Evolutionary conservation across 2,888 invertebrate species (phyloP), one percentile per base, ranked within the genome.

Genomic region (Auanema sp.): DNA sequence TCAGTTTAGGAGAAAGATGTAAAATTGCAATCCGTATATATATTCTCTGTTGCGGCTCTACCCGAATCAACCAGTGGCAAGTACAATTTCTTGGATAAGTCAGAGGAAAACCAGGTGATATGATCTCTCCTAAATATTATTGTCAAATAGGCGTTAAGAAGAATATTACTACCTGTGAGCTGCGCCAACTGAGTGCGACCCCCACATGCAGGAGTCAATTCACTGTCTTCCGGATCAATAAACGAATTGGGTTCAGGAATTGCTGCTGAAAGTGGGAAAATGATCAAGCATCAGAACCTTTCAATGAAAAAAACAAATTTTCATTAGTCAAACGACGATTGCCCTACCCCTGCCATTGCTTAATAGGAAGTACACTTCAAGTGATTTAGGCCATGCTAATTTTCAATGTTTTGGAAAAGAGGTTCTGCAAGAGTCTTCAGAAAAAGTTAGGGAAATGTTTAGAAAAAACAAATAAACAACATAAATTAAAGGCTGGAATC

Each of bases 51-150:
- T 79, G 68, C 43, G 81, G 81, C 21, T 81, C 77, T 11, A 86
- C 86, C 49, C 86, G 75, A 49, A 86, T 83, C 25, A 86, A 74
- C 86, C 86, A 86, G 47, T 84, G 80, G 75, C 86, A 86, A 10
- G 85, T 84, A 12, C 85, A 74, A 47, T 85, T 84, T 24, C 77
- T 80, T 0, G 85, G 84, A 65, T 84, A 85, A 10, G 83, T 81
- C 10, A 67, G 64, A 2, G 86, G 86, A 66, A 81, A 86, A 1
- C 85, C 85, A 5, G 86, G 86, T 21, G 84, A 85, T 6, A 71
- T 71, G 44, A 86, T 83, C n/a, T 83, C 79, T 3, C 85, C 86
- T 60, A 51, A 52, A 63, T 43, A 1, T 11, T 21, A 16, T 41
- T 21, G 18, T 21, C 49, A 14, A 14, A 16, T n/a, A 2, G 25